These are phyloP conservation scores for Tiliqua scincoides DNA, from an alignment of 2,113 vertebrate genomes.

Conservation along the genomic window DNA sequence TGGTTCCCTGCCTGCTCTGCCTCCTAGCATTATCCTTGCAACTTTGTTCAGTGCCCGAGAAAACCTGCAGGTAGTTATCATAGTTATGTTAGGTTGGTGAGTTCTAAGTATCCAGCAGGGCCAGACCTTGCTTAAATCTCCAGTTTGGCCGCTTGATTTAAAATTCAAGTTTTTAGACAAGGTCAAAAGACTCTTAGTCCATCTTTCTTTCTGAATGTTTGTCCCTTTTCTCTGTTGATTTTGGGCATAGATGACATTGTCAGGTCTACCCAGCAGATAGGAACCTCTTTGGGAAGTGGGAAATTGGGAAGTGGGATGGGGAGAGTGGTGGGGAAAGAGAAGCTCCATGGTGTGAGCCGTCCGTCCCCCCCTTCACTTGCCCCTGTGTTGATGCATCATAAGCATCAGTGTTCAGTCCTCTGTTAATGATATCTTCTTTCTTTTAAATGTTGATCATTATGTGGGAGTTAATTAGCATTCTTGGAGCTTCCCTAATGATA, in stretches of 20 bases:
- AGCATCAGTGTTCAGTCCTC: conserved; percentile 17
- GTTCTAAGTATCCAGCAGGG: neutral
- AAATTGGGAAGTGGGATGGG: neutral
- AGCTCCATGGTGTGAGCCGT: neutral
- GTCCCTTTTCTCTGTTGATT: neutral
- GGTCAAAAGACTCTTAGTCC: neutral
- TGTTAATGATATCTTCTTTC: conserved; percentile 19
- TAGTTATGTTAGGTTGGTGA: neutral
- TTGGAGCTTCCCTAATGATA: conserved; percentile 54
- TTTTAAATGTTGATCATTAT: conserved; percentile 62
- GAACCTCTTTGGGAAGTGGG: neutral
- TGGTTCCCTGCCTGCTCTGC: neutral
- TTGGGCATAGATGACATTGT: neutral
- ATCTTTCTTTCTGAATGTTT: neutral
- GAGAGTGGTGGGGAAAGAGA: neutral
- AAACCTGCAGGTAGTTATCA: neutral
- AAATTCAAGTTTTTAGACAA: neutral
- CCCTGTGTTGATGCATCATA: neutral
- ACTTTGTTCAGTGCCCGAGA: neutral
- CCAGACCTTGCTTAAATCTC: neutral
- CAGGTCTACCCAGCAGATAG: too few relatives aligned
- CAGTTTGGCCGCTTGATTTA: neutral
- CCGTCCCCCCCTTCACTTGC: neutral
- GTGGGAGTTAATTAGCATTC: conserved; percentile 69
- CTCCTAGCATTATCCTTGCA: neutral